A percentile compares a stretch with the other conserved stretches of the same genome.
These are phyloP conservation scores for Halichoerus grypus DNA, from an alignment of 2,113 vertebrate genomes.

Conservation along the genomic window DNA sequence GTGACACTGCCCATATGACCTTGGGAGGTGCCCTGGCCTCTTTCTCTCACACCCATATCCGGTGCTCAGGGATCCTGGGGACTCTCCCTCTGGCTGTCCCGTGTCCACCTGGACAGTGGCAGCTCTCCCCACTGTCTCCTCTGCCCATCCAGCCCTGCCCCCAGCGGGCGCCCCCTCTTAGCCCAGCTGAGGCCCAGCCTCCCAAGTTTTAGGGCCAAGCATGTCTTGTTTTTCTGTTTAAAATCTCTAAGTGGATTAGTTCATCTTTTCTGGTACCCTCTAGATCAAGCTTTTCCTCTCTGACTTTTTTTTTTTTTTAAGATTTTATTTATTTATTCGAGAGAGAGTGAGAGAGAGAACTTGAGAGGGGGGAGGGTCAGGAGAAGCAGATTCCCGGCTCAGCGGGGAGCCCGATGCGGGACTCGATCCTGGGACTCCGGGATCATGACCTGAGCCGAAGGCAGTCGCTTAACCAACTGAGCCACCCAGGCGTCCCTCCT, in stretches of 20 bases:
- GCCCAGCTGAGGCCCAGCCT: not conserved
- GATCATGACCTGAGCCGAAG: too few species aligned
- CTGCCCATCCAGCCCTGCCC: not conserved
- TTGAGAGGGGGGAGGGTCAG: too few species aligned
- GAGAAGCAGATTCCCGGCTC: too few species aligned
- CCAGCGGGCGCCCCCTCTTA: not conserved
- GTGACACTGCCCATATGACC: not conserved
- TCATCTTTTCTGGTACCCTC: not conserved
- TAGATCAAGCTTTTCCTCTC: not conserved
- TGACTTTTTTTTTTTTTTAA: not conserved
- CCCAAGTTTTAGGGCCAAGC: not conserved
- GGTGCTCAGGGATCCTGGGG: rapidly evolving
- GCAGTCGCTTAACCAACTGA: too few species aligned
- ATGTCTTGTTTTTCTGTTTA: not conserved
- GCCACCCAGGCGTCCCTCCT: not conserved
- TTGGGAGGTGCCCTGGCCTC: not conserved
- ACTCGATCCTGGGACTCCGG: too few species aligned
- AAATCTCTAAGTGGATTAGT: not conserved
- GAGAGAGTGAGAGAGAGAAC: too few species aligned
- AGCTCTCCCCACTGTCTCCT: not conserved
- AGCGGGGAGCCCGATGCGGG: too few species aligned
- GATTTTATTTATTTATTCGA: too few species aligned
- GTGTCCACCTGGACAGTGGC: rapidly evolving
- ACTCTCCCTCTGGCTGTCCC: not conserved
- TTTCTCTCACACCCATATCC: not conserved